phyloP scores from a whole-genome alignment of 2,888 invertebrate genomes.

The Smittia aterrima region DNA sequence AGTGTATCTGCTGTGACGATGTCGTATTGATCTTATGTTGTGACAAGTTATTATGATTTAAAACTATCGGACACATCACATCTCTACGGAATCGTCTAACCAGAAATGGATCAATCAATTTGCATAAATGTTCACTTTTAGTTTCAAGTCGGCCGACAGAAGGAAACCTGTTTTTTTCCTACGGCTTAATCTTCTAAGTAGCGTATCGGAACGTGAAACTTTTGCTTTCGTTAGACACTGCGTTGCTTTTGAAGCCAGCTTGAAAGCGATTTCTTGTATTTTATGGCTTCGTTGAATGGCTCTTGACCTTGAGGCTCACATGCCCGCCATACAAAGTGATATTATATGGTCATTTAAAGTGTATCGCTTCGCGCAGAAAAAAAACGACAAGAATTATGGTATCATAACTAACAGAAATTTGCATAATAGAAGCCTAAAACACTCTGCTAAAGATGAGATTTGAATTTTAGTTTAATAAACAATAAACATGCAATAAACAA shows the following conservation, averaged over 20 bases:
- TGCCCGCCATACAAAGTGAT: background rate
- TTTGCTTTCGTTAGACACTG: background rate
- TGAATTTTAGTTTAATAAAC: no score
- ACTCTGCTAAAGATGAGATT: no score
- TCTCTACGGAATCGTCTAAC: background rate
- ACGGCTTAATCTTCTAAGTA: background rate
- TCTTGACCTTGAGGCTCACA: background rate
- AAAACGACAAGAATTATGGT: no score
- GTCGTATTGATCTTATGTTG: no score
- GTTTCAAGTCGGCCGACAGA: background rate
- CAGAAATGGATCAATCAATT: background rate
- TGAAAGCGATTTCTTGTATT: no score
- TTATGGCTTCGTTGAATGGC: no score
- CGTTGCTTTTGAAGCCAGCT: background rate
- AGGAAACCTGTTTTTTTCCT: background rate
- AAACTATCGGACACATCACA: background rate
- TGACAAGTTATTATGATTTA: no score
- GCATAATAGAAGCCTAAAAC: no score
- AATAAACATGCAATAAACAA: no score
- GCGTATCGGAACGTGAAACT: conserved; percentile 6
- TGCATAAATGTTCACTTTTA: background rate
- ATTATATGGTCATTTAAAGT: background rate
- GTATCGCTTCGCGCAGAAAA: background rate
- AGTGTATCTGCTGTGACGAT: no score
- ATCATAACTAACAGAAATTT: no score